Evolutionary conservation across 2,888 invertebrate species (phyloP).

Genomic region (Lacanobia wlatinum): DNA sequence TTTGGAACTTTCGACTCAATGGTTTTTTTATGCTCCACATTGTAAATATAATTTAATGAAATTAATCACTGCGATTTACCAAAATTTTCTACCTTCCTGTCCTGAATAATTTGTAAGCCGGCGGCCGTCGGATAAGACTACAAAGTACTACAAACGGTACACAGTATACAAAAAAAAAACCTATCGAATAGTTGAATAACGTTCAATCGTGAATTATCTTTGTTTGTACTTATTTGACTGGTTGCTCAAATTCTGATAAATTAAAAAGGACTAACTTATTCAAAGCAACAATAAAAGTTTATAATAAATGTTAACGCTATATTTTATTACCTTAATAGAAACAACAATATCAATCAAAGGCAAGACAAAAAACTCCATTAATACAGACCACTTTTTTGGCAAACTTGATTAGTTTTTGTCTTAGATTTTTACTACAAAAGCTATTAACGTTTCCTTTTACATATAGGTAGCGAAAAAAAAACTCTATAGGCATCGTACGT

Average conservation of each 20-base stretch:
- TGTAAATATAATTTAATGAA: not conserved
- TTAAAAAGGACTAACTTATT: not conserved
- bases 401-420: slow-evolving; percentile 26
- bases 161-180: not conserved
- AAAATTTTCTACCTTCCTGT: too few species aligned
- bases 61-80: not conserved
- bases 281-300: not conserved
- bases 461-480: slow-evolving; percentile 10
- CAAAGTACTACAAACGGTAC: too few species aligned
- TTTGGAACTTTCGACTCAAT: not conserved
- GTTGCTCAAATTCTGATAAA: not conserved
- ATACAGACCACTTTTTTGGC: slow-evolving; percentile 7
- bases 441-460: slow-evolving; percentile 21
- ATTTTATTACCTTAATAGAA: slow-evolving; percentile 19
- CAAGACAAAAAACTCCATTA: slow-evolving; percentile 26
- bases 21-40: too few species aligned
- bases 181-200: not conserved
- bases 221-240: not conserved
- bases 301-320: not conserved
- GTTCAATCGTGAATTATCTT: too few species aligned
- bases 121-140: not conserved
- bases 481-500: not conserved
- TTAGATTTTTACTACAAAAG: slow-evolving; percentile 14
- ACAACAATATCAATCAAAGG: slow-evolving; percentile 36
- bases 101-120: not conserved